Conservation (phyloP, 2,797 vertebrate species). For the Xiphorhynchus erythropygius region DNA sequence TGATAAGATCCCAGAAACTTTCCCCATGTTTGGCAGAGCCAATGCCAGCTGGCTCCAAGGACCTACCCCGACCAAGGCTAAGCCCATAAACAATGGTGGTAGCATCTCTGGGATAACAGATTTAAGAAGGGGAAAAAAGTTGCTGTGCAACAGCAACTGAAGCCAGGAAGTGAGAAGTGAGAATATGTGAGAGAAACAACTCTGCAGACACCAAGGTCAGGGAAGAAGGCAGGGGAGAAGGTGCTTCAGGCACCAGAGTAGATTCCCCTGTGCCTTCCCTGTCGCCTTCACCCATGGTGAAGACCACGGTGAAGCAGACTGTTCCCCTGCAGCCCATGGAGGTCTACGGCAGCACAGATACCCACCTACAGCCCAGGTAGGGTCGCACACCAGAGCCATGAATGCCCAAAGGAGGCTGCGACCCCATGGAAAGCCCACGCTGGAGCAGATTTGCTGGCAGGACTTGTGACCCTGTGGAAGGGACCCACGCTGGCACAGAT, state of each 20-base stretch:
- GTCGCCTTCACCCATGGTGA: background rate
- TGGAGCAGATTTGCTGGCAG: background rate
- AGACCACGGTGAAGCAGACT: background rate
- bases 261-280: accelerated
- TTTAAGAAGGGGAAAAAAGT: background rate
- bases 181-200: background rate
- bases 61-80: background rate
- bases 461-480: background rate
- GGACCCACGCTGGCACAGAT: background rate
- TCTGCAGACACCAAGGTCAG: background rate
- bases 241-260: background rate
- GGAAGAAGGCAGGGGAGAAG: background rate
- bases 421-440: background rate
- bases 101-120: background rate
- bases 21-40: too few species aligned
- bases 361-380: background rate
- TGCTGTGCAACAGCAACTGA: background rate
- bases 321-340: background rate
- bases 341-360: background rate
- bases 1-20: background rate
- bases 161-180: background rate
- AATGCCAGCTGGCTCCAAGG: background rate
- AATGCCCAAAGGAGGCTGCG: background rate
- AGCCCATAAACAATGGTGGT: background rate
- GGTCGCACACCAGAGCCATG: background rate